phyloP scores from a whole-genome alignment of 2,797 vertebrate species.

The Tinamus major region DNA sequence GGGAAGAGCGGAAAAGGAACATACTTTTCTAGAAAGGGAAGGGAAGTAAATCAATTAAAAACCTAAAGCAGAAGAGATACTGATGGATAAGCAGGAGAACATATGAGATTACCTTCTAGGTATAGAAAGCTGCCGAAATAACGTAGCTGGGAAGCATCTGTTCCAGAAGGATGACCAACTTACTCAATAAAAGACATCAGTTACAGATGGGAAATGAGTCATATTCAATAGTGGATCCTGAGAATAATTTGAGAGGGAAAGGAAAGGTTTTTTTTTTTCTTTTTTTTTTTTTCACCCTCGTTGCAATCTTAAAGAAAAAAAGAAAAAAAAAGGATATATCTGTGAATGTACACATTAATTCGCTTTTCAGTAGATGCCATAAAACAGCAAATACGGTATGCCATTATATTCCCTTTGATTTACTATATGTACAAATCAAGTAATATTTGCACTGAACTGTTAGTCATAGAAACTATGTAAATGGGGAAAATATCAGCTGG shows the following conservation, averaged over 20 bases:
- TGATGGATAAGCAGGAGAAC: background rate
- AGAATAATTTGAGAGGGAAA: background rate
- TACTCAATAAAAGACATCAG: background rate
- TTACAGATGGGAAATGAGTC: background rate
- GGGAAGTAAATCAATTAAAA: background rate
- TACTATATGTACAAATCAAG: background rate
- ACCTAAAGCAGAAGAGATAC: background rate
- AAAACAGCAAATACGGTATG: background rate
- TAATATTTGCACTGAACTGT: background rate
- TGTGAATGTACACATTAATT: background rate
- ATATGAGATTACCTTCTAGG: background rate
- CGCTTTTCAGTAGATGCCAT: background rate
- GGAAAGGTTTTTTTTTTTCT: background rate
- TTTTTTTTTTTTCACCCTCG: background rate
- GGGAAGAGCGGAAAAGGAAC: background rate
- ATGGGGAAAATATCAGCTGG: background rate
- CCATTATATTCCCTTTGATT: background rate
- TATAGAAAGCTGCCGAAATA: rapidly evolving
- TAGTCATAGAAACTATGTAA: background rate
- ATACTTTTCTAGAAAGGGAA: background rate
- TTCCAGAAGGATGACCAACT: background rate
- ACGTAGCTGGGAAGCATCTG: rapidly evolving
- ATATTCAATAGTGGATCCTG: background rate
- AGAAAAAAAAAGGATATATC: background rate
- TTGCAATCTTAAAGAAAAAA: background rate